phyloP scores from a whole-genome alignment of 2,797 vertebrate genomes.

The Rhincodon typus region DNA sequence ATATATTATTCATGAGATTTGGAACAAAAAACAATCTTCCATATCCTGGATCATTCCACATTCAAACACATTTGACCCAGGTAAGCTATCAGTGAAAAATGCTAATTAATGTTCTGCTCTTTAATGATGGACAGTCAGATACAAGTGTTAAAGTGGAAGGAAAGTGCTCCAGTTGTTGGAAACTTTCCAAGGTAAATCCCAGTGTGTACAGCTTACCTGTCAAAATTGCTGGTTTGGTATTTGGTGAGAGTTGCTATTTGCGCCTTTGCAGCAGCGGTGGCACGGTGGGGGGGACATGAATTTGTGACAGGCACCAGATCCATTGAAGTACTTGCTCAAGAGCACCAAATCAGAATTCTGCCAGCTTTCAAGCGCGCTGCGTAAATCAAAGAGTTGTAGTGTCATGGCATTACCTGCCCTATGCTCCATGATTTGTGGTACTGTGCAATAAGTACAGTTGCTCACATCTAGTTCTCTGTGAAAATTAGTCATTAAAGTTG shows the following conservation, averaged over 20 bases:
- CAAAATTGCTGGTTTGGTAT: neutral
- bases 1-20: neutral
- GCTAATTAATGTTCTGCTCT: neutral
- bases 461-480: neutral
- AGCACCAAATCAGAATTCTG: neutral
- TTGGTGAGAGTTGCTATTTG: neutral
- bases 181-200: neutral
- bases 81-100: neutral
- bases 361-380: neutral
- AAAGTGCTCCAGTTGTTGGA: neutral
- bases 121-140: neutral
- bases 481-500: neutral
- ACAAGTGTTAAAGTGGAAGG: neutral
- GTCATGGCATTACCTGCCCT: neutral
- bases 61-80: neutral
- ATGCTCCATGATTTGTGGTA: neutral
- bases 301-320: neutral
- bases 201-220: constrained; percentile 4
- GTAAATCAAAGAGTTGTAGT: neutral
- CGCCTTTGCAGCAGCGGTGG: neutral
- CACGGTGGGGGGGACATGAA: neutral
- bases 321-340: neutral
- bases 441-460: neutral
- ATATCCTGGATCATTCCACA: neutral
- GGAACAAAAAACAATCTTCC: too few relatives aligned